These are phyloP conservation scores for Pedicia rivosa DNA, from an alignment of 2,888 invertebrate species.

Conservation along the genomic window DNA sequence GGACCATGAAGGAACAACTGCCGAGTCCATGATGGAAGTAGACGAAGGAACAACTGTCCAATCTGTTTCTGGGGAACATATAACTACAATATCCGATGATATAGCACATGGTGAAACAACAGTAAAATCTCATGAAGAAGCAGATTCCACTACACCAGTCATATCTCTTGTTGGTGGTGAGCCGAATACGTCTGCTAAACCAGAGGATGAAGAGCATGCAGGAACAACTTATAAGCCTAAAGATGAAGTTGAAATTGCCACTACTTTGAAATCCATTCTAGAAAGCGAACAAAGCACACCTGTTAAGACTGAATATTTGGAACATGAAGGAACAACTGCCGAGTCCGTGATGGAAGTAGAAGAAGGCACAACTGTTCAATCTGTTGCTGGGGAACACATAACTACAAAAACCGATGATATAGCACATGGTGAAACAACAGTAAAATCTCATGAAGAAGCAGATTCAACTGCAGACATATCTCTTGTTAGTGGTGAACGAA, in stretches of 20 bases:
- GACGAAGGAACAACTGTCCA: not conserved
- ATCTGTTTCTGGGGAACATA: not conserved
- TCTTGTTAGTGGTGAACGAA: not conserved
- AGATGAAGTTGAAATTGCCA: not conserved
- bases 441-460: not conserved
- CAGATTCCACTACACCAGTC: not conserved
- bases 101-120: not conserved
- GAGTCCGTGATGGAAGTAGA: not conserved
- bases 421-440: not conserved
- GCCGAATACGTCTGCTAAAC: not conserved
- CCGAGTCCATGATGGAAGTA: not conserved
- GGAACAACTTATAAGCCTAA: not conserved
- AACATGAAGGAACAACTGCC: conserved; percentile 2
- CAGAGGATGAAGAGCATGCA: not conserved
- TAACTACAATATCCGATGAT: not conserved
- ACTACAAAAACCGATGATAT: not conserved
- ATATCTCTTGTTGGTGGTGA: not conserved
- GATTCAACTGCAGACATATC: not conserved
- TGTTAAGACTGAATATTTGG: no score
- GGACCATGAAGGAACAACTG: conserved; percentile 3
- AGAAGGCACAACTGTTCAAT: not conserved
- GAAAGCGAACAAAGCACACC: not conserved
- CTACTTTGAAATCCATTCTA: conserved; percentile 3
- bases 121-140: not conserved
- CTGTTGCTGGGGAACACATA: not conserved